Base-by-base conservation (phyloP, 2,888 invertebrate species). In the Keiferia lycopersicella region DNA sequence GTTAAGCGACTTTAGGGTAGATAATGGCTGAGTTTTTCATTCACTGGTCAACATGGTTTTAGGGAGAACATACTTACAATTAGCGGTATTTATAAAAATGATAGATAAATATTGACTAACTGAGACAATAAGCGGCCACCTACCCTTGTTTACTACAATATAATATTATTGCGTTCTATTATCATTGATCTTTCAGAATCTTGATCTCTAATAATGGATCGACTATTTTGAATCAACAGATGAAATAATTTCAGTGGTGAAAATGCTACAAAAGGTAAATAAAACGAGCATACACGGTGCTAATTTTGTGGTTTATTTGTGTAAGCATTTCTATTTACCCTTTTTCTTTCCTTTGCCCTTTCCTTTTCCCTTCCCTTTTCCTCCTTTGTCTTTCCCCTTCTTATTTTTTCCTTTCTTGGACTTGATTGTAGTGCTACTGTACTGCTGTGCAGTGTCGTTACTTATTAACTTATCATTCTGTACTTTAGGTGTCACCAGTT, bases 401-500 rank as follows among this genome's bases (percentile, higher is more conserved):
- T 73, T 77, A 34, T 74, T 68, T 67, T 72, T 74, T 45, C 67
- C 65, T 67, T 73, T 76, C 68, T 71, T 74, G 48, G 70, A 70
- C 60, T 78, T 77, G 12, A 83, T 57, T 20, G 78, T 79, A 11
- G 64, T 75, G 30, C 71, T 69, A 67, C 81, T 84, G 65, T 79
- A 86, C 67, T 90, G 89, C 63, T 82, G 84, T 0, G 80, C 73
- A 20, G 79, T 78, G 62, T 79, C 73, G 64, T 67, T 79, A 64
- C 72, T 77, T 20, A 3, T 14, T 6, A 66, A 57, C 63, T 75
- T 79, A 6, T 73, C 74, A n/a, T 66, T 64, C 0, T 84, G 86
- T 11, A 75, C 79, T 76, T 90, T 91, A 12, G 91, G 91, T 1
- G 91, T 91, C 0, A 88, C 78, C 0, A 91, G 74, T 78, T 91